Evolutionary conservation across 2,797 vertebrate genomes (phyloP).

Genomic region (Acipenser transmontanus): DNA sequence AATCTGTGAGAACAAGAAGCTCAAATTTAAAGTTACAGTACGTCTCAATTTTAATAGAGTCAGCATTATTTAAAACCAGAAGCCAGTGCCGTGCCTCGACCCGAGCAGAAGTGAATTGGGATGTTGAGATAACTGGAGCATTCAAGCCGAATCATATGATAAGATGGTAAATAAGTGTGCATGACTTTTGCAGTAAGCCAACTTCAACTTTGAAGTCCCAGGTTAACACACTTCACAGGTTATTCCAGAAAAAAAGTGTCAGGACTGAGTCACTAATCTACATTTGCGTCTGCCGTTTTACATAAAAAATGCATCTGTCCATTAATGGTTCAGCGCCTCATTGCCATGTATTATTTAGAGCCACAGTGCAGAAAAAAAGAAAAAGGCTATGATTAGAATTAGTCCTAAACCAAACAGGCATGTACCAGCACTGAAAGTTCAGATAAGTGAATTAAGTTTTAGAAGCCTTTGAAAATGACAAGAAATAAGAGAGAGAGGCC

Average conservation of each 20-base stretch:
- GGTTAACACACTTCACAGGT: not conserved
- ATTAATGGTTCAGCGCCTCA: conserved; percentile 15
- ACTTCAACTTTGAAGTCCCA: too few relatives aligned
- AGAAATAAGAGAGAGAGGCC: not conserved
- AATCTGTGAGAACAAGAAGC: too few relatives aligned
- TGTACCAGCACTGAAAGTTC: not conserved
- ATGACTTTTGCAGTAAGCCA: too few relatives aligned
- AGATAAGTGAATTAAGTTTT: not conserved
- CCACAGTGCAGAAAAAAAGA: not conserved
- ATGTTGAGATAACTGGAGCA: too few relatives aligned
- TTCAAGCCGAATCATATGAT: too few relatives aligned
- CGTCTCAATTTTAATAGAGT: too few relatives aligned
- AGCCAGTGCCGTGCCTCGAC: too few relatives aligned
- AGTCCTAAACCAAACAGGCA: conserved; percentile 2
- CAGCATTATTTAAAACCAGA: too few relatives aligned
- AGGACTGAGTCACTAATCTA: conserved; percentile 28
- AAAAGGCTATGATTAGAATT: conserved; percentile 15
- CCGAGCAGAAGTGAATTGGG: too few relatives aligned
- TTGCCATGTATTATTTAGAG: conserved; percentile 27
- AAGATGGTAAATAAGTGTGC: too few relatives aligned
- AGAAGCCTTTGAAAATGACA: not conserved
- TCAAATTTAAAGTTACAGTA: too few relatives aligned
- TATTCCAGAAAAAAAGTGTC: conserved; percentile 1
- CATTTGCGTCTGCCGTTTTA: conserved; percentile 19
- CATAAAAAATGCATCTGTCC: conserved; percentile 23